Evolutionary conservation across 53 echinoderm and acorn worm genomes (phyloP).

Genomic region (Apostichopus leukothele): DNA sequence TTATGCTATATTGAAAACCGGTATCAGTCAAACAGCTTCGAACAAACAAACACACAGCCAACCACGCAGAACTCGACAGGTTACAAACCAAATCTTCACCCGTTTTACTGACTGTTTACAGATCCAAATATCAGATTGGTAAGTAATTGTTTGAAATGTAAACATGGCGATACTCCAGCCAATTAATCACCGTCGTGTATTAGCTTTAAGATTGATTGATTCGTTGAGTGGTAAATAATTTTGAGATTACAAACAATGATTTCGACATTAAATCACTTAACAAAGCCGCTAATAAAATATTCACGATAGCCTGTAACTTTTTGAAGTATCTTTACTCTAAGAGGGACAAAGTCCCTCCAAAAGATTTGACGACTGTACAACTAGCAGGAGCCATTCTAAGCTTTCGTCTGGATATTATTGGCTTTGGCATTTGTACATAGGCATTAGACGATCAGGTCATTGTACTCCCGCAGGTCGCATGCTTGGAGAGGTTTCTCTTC

Average conservation of each 20-base stretch:
- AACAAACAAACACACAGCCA: too few species aligned
- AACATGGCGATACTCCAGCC: background rate
- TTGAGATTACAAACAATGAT: slow-evolving; percentile 38
- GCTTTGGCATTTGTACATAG: too few species aligned
- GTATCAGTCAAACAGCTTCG: too few species aligned
- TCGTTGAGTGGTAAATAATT: slow-evolving; percentile 34
- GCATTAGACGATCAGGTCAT: too few species aligned
- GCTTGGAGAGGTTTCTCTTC: too few species aligned
- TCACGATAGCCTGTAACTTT: background rate
- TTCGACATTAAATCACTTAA: slow-evolving; percentile 13
- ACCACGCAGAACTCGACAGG: too few species aligned
- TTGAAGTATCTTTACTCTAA: background rate
- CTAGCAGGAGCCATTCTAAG: too few species aligned
- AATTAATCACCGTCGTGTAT: slow-evolving; percentile 14
- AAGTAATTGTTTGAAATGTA: slow-evolving; percentile 3
- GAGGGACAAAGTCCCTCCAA: background rate
- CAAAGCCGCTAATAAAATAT: background rate
- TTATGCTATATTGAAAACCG: too few species aligned
- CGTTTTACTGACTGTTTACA: slow-evolving; percentile 2
- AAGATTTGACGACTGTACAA: background rate
- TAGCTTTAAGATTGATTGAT: slow-evolving; percentile 12
- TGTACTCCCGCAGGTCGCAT: too few species aligned
- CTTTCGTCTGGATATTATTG: too few species aligned
- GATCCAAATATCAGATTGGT: slow-evolving; percentile 6
- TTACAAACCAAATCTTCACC: background rate